Conservation (phyloP, 2,888 invertebrate genomes). For the Chrysolina haemoptera region DNA sequence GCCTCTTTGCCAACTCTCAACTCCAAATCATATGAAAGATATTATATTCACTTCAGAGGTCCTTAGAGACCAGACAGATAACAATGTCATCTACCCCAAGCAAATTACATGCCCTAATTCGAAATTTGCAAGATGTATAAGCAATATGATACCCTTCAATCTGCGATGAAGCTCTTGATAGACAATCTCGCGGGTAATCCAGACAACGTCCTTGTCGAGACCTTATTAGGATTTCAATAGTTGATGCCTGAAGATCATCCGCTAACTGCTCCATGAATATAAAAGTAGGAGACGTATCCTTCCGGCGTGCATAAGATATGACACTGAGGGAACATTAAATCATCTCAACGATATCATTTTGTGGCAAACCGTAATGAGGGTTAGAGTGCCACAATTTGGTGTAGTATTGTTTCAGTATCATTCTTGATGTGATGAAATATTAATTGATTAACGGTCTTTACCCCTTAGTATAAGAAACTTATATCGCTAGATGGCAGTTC, state of each 20-base stretch:
- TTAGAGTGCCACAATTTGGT: not conserved
- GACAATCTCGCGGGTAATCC: conserved; percentile 36
- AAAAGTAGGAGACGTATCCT: conserved; percentile 34
- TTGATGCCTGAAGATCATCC: conserved; percentile 43
- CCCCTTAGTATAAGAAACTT: no score
- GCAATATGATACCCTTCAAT: conserved; percentile 37
- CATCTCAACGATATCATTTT: conserved; percentile 6
- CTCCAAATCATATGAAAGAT: no score
- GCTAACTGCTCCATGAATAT: conserved; percentile 34
- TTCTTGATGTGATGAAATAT: no score
- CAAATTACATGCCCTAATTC: not conserved
- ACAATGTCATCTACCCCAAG: conserved; percentile 6
- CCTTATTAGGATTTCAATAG: conserved; percentile 43
- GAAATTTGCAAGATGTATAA: conserved; percentile 37
- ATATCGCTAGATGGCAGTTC: no score
- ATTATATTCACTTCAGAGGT: not conserved
- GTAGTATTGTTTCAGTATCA: not conserved
- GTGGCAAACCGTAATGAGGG: not conserved
- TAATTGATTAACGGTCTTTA: no score
- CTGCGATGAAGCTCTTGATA: not conserved
- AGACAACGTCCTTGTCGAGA: conserved; percentile 42
- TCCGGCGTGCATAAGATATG: conserved; percentile 29
- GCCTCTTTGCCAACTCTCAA: no score
- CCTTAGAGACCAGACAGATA: not conserved
- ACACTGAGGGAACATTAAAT: not conserved